A percentile compares a stretch with the other conserved stretches of the same genome.
phyloP scores from a whole-genome alignment of 2,797 vertebrate species.

The Pseudochromis fuscus region DNA sequence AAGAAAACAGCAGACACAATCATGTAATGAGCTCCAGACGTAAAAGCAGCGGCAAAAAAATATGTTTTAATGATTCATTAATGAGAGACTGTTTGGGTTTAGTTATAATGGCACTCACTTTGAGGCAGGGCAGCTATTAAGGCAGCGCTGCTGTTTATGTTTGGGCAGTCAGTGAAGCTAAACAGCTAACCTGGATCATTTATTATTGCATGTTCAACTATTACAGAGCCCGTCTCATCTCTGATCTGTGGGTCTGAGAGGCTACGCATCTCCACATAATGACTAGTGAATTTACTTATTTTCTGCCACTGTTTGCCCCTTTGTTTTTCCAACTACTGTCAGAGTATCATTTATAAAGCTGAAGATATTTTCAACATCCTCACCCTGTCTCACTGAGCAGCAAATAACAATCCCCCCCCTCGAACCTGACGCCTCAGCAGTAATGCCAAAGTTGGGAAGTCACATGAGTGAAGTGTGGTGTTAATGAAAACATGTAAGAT shows the following conservation, averaged over 20 bases:
- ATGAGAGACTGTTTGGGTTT: not conserved
- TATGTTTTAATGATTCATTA: not conserved
- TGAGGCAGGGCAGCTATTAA: slow-evolving; percentile 6
- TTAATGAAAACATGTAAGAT: slow-evolving; percentile 36
- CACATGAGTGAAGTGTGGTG: slow-evolving; percentile 15
- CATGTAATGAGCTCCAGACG: not conserved
- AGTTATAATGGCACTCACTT: not conserved
- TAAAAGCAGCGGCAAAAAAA: not conserved
- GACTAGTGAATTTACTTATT: not conserved
- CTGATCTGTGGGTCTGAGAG: not conserved
- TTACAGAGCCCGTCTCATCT: not conserved
- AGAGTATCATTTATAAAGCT: slow-evolving; percentile 7
- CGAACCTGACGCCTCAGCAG: slow-evolving; percentile 14
- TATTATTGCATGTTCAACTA: not conserved
- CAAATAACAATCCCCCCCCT: not conserved
- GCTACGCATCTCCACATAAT: not conserved
- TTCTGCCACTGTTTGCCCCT: not conserved
- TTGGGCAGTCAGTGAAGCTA: not conserved
- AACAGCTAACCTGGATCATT: not conserved
- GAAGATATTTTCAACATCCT: not conserved
- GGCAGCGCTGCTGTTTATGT: not conserved
- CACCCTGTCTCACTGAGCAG: slow-evolving; percentile 6
- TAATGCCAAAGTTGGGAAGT: not conserved
- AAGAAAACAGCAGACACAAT: not conserved
- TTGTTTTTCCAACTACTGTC: not conserved